Conservation (phyloP, 1,140 invertebrate genomes). For the Phymorhynchus buccinoides region DNA sequence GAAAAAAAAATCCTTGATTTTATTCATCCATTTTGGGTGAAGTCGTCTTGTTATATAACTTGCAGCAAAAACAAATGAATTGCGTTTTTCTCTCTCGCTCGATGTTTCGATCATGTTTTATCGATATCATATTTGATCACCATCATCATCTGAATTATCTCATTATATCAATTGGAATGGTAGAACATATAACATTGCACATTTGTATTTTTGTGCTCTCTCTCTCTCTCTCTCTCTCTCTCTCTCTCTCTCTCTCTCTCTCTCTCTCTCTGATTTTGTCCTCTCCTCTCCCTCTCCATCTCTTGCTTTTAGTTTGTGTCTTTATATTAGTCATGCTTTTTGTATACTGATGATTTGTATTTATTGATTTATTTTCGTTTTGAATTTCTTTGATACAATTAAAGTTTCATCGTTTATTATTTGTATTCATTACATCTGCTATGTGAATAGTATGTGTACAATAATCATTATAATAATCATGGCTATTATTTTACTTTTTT, state of each 20-base stretch:
- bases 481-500: constrained; percentile 25
- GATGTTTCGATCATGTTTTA: not conserved
- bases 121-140: not conserved
- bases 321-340: not conserved
- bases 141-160: not conserved
- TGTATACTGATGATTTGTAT: not conserved
- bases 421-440: not conserved
- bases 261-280: not conserved
- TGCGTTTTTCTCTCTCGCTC: not conserved
- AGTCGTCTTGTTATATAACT: not conserved
- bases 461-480: constrained; percentile 19
- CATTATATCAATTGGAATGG: not conserved
- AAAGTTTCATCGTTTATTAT: not conserved
- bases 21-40: not conserved
- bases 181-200: not conserved
- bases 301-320: not conserved
- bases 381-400: too few species aligned
- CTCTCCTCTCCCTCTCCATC: not conserved
- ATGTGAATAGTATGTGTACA: constrained; percentile 1
- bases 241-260: not conserved
- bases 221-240: not conserved
- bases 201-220: too few species aligned
- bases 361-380: not conserved
- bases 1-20: not conserved
- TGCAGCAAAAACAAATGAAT: not conserved